phyloP scores from a whole-genome alignment of 2,797 vertebrate genomes.

The Tenualosa ilisha region DNA sequence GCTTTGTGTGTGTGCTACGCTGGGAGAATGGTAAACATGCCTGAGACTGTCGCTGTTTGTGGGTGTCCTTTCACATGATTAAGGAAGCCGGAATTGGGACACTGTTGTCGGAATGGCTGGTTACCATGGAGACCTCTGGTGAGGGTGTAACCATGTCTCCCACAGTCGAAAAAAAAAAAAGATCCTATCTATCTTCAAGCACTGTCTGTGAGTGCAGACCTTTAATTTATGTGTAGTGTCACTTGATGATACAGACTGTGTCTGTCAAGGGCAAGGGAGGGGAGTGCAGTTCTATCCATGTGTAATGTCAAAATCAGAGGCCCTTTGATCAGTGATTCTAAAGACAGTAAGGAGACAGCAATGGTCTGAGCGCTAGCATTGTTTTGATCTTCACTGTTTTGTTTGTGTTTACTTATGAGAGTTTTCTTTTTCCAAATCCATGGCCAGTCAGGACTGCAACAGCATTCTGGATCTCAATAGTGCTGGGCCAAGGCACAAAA shows the following conservation, averaged over 20 bases:
- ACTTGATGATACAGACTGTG: background rate
- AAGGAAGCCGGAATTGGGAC: slow-evolving; percentile 33
- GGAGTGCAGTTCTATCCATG: background rate
- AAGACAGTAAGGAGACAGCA: background rate
- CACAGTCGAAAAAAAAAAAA: background rate
- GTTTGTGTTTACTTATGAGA: background rate
- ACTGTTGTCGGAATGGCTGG: slow-evolving; percentile 39
- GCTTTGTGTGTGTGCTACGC: background rate
- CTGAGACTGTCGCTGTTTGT: background rate
- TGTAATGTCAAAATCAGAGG: background rate
- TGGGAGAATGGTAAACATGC: background rate
- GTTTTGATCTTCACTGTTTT: background rate
- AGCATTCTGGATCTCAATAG: background rate
- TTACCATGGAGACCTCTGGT: slow-evolving; percentile 35
- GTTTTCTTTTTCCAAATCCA: background rate
- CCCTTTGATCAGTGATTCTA: background rate
- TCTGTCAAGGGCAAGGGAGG: background rate
- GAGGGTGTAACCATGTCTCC: slow-evolving; percentile 30
- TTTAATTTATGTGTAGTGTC: background rate
- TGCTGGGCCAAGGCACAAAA: background rate
- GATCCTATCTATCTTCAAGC: slow-evolving; percentile 18
- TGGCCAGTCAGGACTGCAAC: background rate
- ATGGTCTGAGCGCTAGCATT: background rate
- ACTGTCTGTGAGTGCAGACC: slow-evolving; percentile 3
- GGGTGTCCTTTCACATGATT: background rate